Conservation (phyloP, 2,113 vertebrate genomes). For the Saccopteryx bilineata region DNA sequence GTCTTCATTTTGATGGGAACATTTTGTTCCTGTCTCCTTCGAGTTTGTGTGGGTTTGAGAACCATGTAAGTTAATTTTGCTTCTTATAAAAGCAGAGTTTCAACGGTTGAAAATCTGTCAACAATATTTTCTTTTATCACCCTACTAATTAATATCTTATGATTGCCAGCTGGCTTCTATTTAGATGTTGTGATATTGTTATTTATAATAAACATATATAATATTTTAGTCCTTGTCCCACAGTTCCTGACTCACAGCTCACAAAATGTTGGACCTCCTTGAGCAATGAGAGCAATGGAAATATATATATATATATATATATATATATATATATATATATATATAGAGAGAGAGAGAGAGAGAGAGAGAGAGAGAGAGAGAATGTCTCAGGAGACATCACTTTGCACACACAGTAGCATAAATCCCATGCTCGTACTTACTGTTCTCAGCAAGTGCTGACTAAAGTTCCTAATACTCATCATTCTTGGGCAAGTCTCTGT, state of each 20-base stretch:
- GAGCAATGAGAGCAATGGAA: not conserved
- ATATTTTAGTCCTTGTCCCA: not conserved
- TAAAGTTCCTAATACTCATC: conserved; percentile 10
- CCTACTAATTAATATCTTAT: not conserved
- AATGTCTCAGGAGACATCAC: conserved; percentile 58
- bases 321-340: too few relatives aligned
- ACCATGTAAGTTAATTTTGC: conserved; percentile 33
- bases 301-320: not conserved
- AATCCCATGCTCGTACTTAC: conserved; percentile 61
- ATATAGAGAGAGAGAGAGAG: too few relatives aligned
- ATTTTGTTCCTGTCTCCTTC: not conserved
- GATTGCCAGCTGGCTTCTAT: not conserved
- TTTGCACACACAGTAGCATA: conserved; percentile 69
- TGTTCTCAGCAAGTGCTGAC: conserved; percentile 59
- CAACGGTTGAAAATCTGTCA: not conserved
- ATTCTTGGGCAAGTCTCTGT: conserved; percentile 38
- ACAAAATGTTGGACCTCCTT: not conserved
- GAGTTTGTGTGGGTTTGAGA: not conserved
- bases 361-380: conserved; percentile 25
- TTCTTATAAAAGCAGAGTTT: not conserved
- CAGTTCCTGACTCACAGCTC: not conserved
- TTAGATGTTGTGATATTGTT: not conserved
- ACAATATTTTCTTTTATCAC: conserved; percentile 13
- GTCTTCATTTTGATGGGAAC: not conserved
- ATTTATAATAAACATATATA: not conserved